phyloP scores from a whole-genome alignment of 2,888 invertebrate species.

The Neoascia interrupta region DNA sequence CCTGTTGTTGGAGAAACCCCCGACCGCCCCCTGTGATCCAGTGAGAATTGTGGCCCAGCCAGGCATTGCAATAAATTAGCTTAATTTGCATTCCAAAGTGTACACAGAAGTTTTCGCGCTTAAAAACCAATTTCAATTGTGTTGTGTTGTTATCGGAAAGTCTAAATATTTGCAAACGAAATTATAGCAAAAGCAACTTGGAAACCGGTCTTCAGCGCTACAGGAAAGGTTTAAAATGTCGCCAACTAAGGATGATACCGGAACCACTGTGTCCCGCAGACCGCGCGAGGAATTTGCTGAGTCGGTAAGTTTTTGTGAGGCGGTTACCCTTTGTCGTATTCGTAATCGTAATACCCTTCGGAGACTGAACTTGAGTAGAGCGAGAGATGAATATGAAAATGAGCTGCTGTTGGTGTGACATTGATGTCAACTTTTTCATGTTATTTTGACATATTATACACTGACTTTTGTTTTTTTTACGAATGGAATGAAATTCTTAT shows the following conservation, averaged over 20 bases:
- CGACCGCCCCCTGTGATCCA: neutral
- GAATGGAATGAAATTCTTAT: too few relatives aligned
- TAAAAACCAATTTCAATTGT: conserved; percentile 47
- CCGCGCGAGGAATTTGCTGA: conserved; percentile 78
- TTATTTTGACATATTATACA: too few relatives aligned
- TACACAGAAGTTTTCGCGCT: conserved; percentile 13
- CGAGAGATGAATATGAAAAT: too few relatives aligned
- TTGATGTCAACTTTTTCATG: too few relatives aligned
- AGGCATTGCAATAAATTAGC: conserved; percentile 55
- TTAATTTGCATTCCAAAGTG: conserved; percentile 62
- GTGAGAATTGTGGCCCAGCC: conserved; percentile 16
- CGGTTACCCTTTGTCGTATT: too few relatives aligned
- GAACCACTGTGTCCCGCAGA: conserved; percentile 76
- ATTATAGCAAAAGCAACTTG: conserved; percentile 17
- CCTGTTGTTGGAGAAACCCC: neutral
- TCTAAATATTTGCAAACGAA: conserved; percentile 26
- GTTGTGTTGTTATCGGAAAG: conserved; percentile 14
- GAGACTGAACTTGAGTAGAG: too few relatives aligned
- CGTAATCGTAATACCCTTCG: too few relatives aligned
- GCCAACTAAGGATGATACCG: conserved; percentile 77
- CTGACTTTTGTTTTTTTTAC: too few relatives aligned
- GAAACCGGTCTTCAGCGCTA: conserved; percentile 53
- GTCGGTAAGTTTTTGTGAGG: conserved; percentile 76
- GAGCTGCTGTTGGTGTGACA: too few relatives aligned
- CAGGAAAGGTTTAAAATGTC: conserved; percentile 71